These are phyloP conservation scores for Dyspetes luteomarginatus DNA, from an alignment of 2,888 invertebrate species.

Conservation along the genomic window DNA sequence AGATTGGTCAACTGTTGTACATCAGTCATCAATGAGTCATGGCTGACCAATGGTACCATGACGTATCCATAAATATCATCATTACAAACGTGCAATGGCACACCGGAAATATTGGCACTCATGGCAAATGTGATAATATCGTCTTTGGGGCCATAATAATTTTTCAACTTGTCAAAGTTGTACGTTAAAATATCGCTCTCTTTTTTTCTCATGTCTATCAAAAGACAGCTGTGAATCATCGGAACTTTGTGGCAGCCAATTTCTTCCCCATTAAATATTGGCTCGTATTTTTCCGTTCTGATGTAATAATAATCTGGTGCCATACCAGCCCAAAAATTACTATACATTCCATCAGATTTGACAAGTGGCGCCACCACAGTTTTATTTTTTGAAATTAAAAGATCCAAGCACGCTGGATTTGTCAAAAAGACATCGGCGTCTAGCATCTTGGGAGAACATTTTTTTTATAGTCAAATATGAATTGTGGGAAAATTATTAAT, in stretches of 20 bases:
- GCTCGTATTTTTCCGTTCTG: conserved; percentile 93
- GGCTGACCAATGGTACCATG: conserved; percentile 91
- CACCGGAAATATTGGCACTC: conserved; percentile 89
- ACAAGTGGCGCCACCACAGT: conserved; percentile 93
- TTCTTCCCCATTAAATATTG: conserved; percentile 89
- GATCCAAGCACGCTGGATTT: conserved; percentile 86
- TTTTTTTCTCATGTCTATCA: conserved; percentile 88
- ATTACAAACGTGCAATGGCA: conserved; percentile 91
- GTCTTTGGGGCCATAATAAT: conserved; percentile 92
- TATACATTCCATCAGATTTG: conserved; percentile 93
- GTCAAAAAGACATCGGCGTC: conserved; percentile 94
- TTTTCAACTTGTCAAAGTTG: conserved; percentile 85
- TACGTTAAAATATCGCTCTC: conserved; percentile 90
- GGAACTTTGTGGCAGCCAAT: conserved; percentile 93
- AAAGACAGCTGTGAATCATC: conserved; percentile 95
- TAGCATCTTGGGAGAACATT: conserved; percentile 87
- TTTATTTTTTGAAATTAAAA: conserved; percentile 86
- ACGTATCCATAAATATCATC: conserved; percentile 92
- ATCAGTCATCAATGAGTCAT: conserved; percentile 87
- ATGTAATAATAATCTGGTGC: conserved; percentile 92
- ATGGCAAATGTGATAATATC: conserved; percentile 97
- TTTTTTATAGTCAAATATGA: conserved; percentile 24
- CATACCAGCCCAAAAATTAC: conserved; percentile 99
- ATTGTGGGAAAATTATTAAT: conserved; percentile 15
- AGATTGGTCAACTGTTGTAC: conserved; percentile 89